A percentile compares a stretch with the other conserved stretches of the same genome.
Conservation (phyloP, 2,888 invertebrate species). For the Chrysotoxum bicinctum region DNA sequence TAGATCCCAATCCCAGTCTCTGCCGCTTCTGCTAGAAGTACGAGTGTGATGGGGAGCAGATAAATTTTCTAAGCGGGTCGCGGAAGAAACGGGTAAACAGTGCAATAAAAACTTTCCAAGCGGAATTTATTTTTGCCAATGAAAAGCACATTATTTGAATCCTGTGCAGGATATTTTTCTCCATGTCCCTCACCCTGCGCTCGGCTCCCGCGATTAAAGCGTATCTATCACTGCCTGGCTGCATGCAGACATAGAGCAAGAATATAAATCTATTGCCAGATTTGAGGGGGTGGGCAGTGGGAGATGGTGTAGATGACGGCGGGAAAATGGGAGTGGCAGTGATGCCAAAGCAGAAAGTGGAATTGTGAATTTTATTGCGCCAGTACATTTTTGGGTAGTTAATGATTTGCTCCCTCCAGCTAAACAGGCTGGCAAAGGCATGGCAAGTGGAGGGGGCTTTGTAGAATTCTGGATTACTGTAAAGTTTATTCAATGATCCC, state of each 20-base stretch:
- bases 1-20: background rate
- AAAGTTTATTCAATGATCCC: constrained; percentile 69
- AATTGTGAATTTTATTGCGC: constrained; percentile 62
- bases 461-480: constrained; percentile 51
- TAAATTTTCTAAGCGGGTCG: constrained; percentile 60
- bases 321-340: background rate
- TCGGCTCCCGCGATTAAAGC: constrained; percentile 11
- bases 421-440: background rate
- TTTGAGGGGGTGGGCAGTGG: constrained; percentile 10
- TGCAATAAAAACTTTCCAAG: constrained; percentile 72
- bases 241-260: constrained; percentile 42
- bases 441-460: background rate
- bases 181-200: background rate
- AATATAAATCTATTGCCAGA: constrained; percentile 62
- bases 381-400: constrained; percentile 59
- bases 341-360: constrained; percentile 49
- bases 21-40: background rate
- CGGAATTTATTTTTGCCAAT: constrained; percentile 73
- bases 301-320: background rate
- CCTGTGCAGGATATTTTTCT: constrained; percentile 55
- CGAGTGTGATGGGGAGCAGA: constrained; percentile 35
- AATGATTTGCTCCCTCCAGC: constrained; percentile 35
- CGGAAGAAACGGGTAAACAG: background rate
- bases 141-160: constrained; percentile 73
- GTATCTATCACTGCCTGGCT: constrained; percentile 57